Evolutionary conservation across 37 sponge, comb jelly and placozoan species (phyloP), one percentile per base, ranked within the genome.

Genomic region (Lycopodina hypogea): DNA sequence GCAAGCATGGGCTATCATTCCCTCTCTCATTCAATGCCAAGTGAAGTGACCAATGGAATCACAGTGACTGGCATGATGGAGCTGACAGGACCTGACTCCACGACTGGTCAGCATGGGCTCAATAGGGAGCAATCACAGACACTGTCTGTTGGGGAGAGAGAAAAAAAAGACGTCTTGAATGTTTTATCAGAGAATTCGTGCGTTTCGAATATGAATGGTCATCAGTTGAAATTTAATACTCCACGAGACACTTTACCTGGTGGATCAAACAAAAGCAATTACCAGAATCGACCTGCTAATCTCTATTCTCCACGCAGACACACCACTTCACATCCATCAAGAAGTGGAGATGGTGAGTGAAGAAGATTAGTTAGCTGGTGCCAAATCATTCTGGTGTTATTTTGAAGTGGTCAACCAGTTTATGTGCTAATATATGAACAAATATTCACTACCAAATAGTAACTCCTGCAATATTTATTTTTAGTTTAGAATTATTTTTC

Each of bases 1-100:
- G n/a, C 84, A 12, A 84, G 82, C 40, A 64, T 69, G 2, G 84
- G 84, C 35, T 84, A 84, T 48, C 62, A 76, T 33, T 84, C 84
- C 0, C 59, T 76, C 26, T 59, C 73, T 0, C 82, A 81, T 42
- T 84, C 84, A 35, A 76, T 84, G 50, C 84, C 84, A 3, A 77
- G 77, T 35, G 77, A 75, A 8, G 24, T 68, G 6, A 76, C 84
- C 45, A 75, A 55, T 48, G 56, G 56, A 37, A 32, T 67, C 68
- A 33, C 76, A 42, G 21, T 53, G 22, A 28, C 60, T 57, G 30
- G 48, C 4, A 4, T 9, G 8, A 45, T 65, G 35, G 30, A 32
- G 32, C 80, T 70, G n/a, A 28, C 12, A 0, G 68, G 61, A 6
- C 61, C 30, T 23, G 81, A 80, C 17, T 52, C 53, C 8, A 80